A percentile compares a stretch with the other conserved stretches of the same genome.
Conservation (phyloP, 2,113 vertebrate species). For the Daphoenositta chrysoptera region DNA sequence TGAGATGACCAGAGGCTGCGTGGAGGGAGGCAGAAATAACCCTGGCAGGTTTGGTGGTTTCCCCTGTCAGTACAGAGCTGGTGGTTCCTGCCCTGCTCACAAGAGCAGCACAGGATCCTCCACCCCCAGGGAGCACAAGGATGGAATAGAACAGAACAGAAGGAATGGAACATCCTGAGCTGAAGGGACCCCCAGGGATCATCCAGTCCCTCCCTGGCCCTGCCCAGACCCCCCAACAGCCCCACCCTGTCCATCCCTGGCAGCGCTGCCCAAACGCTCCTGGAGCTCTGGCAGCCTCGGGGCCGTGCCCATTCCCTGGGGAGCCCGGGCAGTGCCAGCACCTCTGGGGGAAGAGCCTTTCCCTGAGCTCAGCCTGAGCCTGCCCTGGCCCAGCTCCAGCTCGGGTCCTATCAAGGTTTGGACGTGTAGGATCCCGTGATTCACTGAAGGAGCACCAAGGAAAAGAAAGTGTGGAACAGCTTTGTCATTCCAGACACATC, state of each 20-base stretch:
- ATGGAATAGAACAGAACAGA: background rate
- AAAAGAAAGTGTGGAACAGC: background rate
- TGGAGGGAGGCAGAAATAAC: background rate
- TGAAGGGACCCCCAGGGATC: fast-evolving
- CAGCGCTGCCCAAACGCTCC: background rate
- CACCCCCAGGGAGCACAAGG: too few species aligned
- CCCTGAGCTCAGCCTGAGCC: background rate
- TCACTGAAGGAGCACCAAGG: background rate
- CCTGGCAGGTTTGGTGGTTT: background rate
- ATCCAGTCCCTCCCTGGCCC: fast-evolving
- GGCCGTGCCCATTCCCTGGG: background rate
- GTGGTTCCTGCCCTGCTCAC: background rate
- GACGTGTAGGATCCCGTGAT: background rate
- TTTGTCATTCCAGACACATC: background rate
- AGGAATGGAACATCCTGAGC: background rate
- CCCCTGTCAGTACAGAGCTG: background rate
- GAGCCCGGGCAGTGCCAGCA: background rate
- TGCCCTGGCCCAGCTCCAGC: background rate
- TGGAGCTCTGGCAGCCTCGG: background rate
- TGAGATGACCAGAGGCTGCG: background rate
- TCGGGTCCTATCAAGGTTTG: background rate
- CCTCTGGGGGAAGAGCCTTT: background rate
- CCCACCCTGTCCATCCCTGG: background rate
- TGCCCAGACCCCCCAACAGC: background rate
- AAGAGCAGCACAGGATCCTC: background rate